Evolutionary conservation across 1,140 invertebrate genomes (phyloP), one percentile per base, ranked within the genome.

Genomic region (Formica selysi): DNA sequence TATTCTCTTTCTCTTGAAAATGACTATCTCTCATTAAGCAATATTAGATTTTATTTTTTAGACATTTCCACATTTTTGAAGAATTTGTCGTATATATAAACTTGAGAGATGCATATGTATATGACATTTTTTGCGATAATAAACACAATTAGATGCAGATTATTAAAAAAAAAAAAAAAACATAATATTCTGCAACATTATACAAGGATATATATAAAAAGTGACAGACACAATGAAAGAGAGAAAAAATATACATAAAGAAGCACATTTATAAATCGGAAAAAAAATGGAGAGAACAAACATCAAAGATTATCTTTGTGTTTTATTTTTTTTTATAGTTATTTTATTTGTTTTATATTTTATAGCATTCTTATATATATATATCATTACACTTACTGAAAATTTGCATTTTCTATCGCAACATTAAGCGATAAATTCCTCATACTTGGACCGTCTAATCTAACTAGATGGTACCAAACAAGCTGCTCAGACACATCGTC

Each of bases 401-500:
- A n/a, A 71, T 36, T n/a, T 38, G 5, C 13, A 11, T 67, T 61
- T 7, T 3, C 36, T 67, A 32, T 13, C 38, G 32, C 32, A 32
- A 73, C 11, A 8, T 61, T 48, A 59, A 61, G 62, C 79, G 79
- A 83, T 48, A 62, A 74, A 73, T 62, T 36, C 13, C n/a, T 57
- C 54, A 11, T 26, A 36, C 26, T 83, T 26, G 13, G 41, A 36
- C 26, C 19, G 7, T 61, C 68, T 83, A 83, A 83, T 83, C 68
- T 74, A 83, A 83, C 79, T 44, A 44, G 79, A 83, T 83, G 13
- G 57, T 26, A 74, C 54, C 79, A 48, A 83, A 74, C 79, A 83
- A 83, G 54, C 29, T 48, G 79, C 54, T 74, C 54, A 81, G 85
- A 78, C 73, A 59, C 57, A 32, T 59, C 57, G 54, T 68, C 62